phyloP scores from a whole-genome alignment of 2,888 invertebrate species.

The Drosophila histrio region DNA sequence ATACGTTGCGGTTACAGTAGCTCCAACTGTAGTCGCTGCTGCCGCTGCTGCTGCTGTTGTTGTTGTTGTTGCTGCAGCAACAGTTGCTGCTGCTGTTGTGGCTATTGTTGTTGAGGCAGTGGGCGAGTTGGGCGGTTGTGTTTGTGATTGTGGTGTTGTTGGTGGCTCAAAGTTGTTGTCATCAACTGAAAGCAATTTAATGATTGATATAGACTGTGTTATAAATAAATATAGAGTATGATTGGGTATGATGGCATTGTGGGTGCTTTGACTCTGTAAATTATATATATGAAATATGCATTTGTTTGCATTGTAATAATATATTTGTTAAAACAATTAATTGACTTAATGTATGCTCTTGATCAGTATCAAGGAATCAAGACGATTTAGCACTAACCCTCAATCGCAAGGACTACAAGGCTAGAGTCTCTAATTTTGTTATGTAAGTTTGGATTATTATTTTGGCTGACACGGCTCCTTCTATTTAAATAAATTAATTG shows the following conservation, averaged over 20 bases:
- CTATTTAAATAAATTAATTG: too few relatives aligned
- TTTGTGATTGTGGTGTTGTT: background rate
- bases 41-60: conserved; percentile 18
- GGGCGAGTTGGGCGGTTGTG: conserved; percentile 4
- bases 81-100: conserved; percentile 13
- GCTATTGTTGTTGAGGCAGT: conserved; percentile 6
- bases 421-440: too few relatives aligned
- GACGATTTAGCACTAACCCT: too few relatives aligned
- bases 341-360: too few relatives aligned
- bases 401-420: too few relatives aligned
- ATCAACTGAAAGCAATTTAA: conserved; percentile 41
- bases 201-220: conserved; percentile 2
- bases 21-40: conserved; percentile 34
- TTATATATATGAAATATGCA: too few relatives aligned
- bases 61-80: conserved; percentile 19
- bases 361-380: too few relatives aligned
- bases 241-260: background rate
- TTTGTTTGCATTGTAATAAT: too few relatives aligned
- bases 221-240: background rate
- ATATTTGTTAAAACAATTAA: too few relatives aligned
- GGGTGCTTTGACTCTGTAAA: too few relatives aligned
- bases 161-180: conserved; percentile 48
- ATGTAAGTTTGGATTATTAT: too few relatives aligned
- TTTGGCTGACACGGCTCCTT: too few relatives aligned
- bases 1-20: conserved; percentile 52